Conservation (phyloP, 1,140 invertebrate species). For the Arion vulgaris region DNA sequence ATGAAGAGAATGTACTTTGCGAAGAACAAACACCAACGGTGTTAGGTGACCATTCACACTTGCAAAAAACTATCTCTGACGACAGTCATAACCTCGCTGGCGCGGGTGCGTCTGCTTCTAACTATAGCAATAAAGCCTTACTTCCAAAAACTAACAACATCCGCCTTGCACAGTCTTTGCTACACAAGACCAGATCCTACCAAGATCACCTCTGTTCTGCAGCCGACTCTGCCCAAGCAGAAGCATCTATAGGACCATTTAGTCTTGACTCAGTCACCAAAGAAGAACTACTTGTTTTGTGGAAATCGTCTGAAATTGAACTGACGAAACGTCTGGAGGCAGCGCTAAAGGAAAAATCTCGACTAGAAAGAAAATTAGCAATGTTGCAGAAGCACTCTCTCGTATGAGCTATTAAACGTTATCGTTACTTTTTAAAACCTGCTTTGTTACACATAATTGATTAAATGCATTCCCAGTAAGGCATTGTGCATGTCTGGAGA, state of each 20-base stretch:
- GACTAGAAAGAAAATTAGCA: conserved; percentile 70
- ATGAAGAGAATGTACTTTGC: background rate
- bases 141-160: conserved; percentile 45
- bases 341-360: conserved; percentile 78
- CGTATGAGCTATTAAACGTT: conserved; percentile 38
- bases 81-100: conserved; percentile 32
- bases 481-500: too few relatives aligned
- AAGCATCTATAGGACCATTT: conserved; percentile 37
- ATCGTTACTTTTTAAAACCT: too few relatives aligned
- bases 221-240: conserved; percentile 22
- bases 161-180: conserved; percentile 31
- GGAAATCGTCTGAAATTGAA: conserved; percentile 82
- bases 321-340: conserved; percentile 78
- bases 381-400: conserved; percentile 50
- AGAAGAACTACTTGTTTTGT: conserved; percentile 81
- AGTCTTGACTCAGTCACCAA: conserved; percentile 75
- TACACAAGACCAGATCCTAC: conserved; percentile 47
- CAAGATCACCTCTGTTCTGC: conserved; percentile 49
- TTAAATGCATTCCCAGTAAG: too few relatives aligned
- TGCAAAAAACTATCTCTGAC: conserved; percentile 36
- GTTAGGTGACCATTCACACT: background rate
- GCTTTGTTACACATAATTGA: too few relatives aligned
- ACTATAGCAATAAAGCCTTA: conserved; percentile 37
- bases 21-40: conserved; percentile 1
- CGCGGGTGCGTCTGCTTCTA: background rate